Evolutionary conservation across 2,113 vertebrate species (phyloP).

Genomic region (Strix aluco): DNA sequence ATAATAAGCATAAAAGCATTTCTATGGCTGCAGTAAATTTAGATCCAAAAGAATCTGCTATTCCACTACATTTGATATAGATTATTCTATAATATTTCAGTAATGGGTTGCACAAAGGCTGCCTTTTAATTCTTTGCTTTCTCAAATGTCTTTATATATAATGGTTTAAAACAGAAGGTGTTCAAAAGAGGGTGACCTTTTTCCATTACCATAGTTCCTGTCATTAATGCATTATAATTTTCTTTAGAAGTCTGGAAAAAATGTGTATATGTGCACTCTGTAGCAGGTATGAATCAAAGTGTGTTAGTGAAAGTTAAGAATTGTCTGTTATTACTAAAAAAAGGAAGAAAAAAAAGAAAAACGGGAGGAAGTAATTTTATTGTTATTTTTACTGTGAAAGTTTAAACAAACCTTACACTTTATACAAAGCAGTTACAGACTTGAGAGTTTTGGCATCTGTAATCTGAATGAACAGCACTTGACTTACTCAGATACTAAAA

Average conservation of each 20-base stretch:
- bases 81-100: constrained; percentile 88
- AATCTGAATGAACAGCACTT: constrained; percentile 23
- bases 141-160: constrained; percentile 84
- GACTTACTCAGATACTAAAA: constrained; percentile 61
- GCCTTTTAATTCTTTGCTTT: constrained; percentile 88
- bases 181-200: constrained; percentile 87
- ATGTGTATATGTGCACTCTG: constrained; percentile 77
- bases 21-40: constrained; percentile 88
- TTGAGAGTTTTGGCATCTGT: constrained; percentile 61
- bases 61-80: constrained; percentile 85
- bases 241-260: constrained; percentile 85
- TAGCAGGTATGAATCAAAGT: constrained; percentile 82
- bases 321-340: constrained; percentile 73
- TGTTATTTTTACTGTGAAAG: constrained; percentile 69
- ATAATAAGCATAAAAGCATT: constrained; percentile 90
- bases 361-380: constrained; percentile 67
- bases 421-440: constrained; percentile 63
- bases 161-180: constrained; percentile 87
- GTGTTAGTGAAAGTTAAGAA: constrained; percentile 78
- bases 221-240: constrained; percentile 90
- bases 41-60: constrained; percentile 86
- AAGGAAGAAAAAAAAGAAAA: constrained; percentile 1
- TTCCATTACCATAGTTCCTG: constrained; percentile 87
- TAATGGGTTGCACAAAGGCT: constrained; percentile 86
- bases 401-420: constrained; percentile 70